Evolutionary conservation across 2,888 invertebrate species (phyloP), one percentile per base, ranked within the genome.

Genomic region (Argyra leucocephala): DNA sequence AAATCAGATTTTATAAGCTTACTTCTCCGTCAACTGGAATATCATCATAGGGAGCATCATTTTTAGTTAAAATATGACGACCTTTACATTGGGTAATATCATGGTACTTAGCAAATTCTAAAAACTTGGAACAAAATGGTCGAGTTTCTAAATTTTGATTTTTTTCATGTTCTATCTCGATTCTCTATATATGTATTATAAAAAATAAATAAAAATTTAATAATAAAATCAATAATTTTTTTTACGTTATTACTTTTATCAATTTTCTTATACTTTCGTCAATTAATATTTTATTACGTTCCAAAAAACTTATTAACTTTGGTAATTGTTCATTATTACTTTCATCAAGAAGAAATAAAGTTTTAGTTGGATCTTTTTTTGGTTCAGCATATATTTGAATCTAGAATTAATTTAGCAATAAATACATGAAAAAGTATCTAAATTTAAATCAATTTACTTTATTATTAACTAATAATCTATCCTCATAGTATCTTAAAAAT

Each of bases 101-200:
- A 3, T 81, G 79, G 73, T 91, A 91, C 65, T 80, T 78, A 6
- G 91, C 90, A 70, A 88, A 84, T 31, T 85, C 79, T 67, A 89
- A 82, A 4, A 89, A 71, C 65, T 79, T 82, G 22, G 82, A 78
- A 73, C 91, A 76, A 63, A 75, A 69, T 0, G 67, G 61, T 1
- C 69, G 62, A 24, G 69, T 71, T 12, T 71, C 68, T 1, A 61
- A 22, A 6, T 72, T 72, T 12, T 72, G 69, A 15, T 67, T 59
- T 26, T 73, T 72, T 68, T 76, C 75, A 1, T 69, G 67, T 7
- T 68, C 68, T 0, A 67, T 58, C 37, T 64, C 58, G 36, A 70
- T 70, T 65, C 22, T 63, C 67, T 48, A 10, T 9, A 48, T 18
- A 48, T n/a, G n/a, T n/a, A n/a, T n/a, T n/a, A n/a, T n/a, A 48